phyloP scores from a whole-genome alignment of 2,113 vertebrate species.

The Piprites chloris region DNA sequence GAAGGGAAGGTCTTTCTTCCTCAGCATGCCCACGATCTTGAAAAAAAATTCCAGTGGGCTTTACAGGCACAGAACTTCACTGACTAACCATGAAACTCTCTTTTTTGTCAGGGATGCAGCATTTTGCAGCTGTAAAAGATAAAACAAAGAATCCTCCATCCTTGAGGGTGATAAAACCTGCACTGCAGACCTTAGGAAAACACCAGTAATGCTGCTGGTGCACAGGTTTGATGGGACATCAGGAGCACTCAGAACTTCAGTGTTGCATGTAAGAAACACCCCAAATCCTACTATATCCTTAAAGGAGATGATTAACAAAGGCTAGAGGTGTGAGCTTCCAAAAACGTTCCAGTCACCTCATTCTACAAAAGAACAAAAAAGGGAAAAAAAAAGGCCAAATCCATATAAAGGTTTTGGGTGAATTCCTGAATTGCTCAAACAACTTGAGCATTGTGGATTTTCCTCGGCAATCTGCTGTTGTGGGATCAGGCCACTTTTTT shows the following conservation, averaged over 20 bases:
- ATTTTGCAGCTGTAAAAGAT: background rate
- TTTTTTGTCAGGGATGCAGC: background rate
- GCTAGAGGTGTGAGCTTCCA: background rate
- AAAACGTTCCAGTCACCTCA: background rate
- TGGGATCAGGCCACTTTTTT: background rate
- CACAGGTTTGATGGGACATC: background rate
- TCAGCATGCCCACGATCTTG: background rate
- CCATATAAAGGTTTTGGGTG: background rate
- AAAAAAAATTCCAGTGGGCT: background rate
- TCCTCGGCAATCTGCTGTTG: background rate
- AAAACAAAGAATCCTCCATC: background rate
- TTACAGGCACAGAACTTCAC: background rate
- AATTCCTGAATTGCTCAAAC: background rate
- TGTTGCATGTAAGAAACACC: background rate
- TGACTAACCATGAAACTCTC: background rate
- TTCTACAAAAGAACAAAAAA: background rate
- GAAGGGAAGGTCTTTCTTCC: background rate
- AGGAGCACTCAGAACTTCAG: background rate
- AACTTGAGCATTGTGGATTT: background rate
- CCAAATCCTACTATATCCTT: accelerated
- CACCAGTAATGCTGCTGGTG: accelerated
- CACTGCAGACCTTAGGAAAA: background rate
- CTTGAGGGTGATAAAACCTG: background rate
- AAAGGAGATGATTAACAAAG: background rate
- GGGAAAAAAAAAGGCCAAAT: background rate